phyloP scores from a whole-genome alignment of 2,888 invertebrate species.

The Epistrophe eligans region DNA sequence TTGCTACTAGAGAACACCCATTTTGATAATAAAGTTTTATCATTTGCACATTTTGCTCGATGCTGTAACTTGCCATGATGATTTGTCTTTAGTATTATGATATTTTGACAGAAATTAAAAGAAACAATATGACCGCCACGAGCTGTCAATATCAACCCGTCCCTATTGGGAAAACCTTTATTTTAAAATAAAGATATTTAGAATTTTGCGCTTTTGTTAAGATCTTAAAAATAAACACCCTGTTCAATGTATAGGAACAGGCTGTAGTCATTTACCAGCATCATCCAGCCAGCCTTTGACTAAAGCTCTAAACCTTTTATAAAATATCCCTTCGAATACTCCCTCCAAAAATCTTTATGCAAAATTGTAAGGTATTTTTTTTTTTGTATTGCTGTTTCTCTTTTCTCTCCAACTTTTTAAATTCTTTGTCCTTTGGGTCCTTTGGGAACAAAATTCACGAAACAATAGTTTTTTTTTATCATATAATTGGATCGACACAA shows the following conservation, averaged over 20 bases:
- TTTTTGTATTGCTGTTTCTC: background rate
- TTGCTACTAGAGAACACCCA: no score
- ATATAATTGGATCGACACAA: background rate
- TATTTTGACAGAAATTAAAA: no score
- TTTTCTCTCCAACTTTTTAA: slow-evolving; percentile 2
- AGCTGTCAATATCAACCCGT: no score
- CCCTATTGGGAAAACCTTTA: no score
- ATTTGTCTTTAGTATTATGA: no score
- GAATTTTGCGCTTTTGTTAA: no score
- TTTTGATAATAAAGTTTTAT: no score
- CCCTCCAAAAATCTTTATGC: slow-evolving; percentile 2
- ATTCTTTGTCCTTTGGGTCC: slow-evolving; percentile 14
- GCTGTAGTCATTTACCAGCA: background rate
- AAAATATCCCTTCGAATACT: background rate
- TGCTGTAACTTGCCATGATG: no score
- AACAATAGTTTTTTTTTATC: background rate
- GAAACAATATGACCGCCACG: no score
- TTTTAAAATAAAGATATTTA: no score
- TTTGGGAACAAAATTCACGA: background rate
- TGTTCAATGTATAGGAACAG: background rate
- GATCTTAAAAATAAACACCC: background rate
- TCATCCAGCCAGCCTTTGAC: background rate
- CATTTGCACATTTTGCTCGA: no score
- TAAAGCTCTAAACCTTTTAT: background rate
- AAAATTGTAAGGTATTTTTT: slow-evolving; percentile 14